Conservation (phyloP, 2,797 vertebrate genomes). For the Urophycis tenuis region DNA sequence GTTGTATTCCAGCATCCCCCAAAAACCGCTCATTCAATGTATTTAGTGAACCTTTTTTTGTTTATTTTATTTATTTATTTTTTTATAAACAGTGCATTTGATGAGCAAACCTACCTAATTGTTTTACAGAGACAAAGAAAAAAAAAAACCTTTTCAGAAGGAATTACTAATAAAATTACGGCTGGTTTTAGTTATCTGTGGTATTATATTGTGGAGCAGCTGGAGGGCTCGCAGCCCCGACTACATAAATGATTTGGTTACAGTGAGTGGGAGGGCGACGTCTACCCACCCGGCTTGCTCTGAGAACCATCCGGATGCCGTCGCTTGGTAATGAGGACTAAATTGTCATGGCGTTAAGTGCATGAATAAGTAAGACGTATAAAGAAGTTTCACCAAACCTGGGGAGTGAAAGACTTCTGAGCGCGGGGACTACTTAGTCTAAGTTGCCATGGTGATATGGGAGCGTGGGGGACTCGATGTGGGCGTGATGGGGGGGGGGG, state of each 20-base stretch:
- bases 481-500: constrained; percentile 34
- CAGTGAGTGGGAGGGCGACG: not conserved
- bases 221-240: constrained; percentile 17
- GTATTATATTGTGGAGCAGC: constrained; percentile 38
- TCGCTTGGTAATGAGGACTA: constrained; percentile 7
- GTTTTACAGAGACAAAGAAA: constrained; percentile 6
- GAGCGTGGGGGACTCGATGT: constrained; percentile 30
- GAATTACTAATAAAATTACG: constrained; percentile 45
- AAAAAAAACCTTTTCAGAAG: constrained; percentile 18
- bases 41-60: not conserved
- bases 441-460: constrained; percentile 52
- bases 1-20: not conserved
- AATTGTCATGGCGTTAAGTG: constrained; percentile 10
- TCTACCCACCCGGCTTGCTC: not conserved
- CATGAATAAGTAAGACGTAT: constrained; percentile 26
- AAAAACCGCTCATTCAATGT: not conserved
- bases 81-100: not conserved
- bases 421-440: constrained; percentile 33
- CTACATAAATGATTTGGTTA: constrained; percentile 2
- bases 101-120: not conserved
- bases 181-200: constrained; percentile 30
- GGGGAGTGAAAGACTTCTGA: constrained; percentile 18
- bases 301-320: constrained; percentile 15
- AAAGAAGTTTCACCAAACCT: not conserved
- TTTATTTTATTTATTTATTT: not conserved